Evolutionary conservation across 2,797 vertebrate species (phyloP).

Genomic region (Acanthornis magna): DNA sequence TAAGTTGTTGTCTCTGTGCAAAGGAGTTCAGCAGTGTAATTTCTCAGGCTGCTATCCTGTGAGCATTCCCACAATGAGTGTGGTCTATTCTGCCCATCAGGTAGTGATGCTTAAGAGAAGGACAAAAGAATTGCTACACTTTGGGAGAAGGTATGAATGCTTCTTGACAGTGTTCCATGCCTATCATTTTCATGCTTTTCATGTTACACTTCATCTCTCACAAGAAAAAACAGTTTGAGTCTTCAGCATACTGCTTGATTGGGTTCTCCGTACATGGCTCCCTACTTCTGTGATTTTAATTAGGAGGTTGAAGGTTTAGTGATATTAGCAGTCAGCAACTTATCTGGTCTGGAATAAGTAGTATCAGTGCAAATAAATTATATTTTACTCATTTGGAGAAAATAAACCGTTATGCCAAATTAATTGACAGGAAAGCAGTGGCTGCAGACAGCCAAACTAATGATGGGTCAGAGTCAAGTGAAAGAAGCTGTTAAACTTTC

Average conservation of each 20-base stretch:
- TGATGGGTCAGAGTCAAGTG: neutral
- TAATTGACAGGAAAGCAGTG: slow-evolving; percentile 19
- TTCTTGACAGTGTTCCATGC: neutral
- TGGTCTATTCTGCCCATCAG: neutral
- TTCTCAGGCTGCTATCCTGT: neutral
- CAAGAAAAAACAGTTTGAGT: neutral
- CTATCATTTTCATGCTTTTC: neutral
- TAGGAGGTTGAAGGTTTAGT: neutral
- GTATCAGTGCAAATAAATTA: neutral
- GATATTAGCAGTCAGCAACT: neutral
- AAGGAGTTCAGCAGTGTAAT: neutral
- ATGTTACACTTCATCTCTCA: neutral
- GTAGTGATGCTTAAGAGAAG: neutral
- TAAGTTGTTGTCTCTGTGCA: neutral
- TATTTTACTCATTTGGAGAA: neutral
- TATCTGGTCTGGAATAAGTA: neutral
- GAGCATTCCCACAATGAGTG: neutral
- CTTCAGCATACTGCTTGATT: neutral
- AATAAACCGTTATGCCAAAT: neutral
- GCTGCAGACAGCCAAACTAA: neutral
- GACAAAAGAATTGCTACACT: neutral
- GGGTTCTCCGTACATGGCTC: neutral
- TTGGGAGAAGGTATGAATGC: neutral
- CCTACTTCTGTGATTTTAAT: neutral
- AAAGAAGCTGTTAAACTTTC: slow-evolving; percentile 37